Evolutionary conservation across 2,113 vertebrate species (phyloP), one percentile per base, ranked within the genome.

Genomic region (Mobula birostris): DNA sequence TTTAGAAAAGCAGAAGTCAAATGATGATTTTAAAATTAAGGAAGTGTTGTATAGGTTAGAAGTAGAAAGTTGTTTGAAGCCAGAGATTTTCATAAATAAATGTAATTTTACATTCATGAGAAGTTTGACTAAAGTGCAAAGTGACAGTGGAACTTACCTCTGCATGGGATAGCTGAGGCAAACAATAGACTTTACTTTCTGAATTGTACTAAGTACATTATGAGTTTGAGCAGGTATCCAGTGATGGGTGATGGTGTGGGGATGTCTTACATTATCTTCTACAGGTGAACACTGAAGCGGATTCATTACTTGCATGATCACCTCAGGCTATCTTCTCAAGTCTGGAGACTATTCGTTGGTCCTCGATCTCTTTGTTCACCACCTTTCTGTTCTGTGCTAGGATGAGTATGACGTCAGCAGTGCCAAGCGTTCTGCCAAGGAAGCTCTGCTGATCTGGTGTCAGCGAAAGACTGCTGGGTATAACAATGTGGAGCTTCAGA

Each of bases 391-490:
- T 17, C 56, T 77, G 58, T 87, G 83, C 94, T 95, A 98, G 98
- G 96, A 96, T 32, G 97, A 96, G 61, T 97, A 96, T 77, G 97
- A 97, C 95, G 96, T 94, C 94, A 97, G 95, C 7, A 95, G 96
- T 56, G 98, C 98, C 87, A 96, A 95, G 21, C 96, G 98, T 0
- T 98, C 98, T 36, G 97, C 98, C 21, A 98, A 97, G 94, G 98
- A 98, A 95, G 98, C 98, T 70, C 96, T 99, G 94, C 94, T 99
- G 88, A 97, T 98, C 94, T 99, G 98, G 98, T 98, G 98, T 95
- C 98, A 98, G 95, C 96, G 96, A 95, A 98, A 98, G 95, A 99
- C 98, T 0, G 95, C 98, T 0, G 95, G 97, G 40, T 99, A 99
- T 76, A 27, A 95, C 58, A 97, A 97, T 0, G 97, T 98, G 36